Evolutionary conservation across 2,888 invertebrate genomes (phyloP).

Genomic region (Orchestes rusci): DNA sequence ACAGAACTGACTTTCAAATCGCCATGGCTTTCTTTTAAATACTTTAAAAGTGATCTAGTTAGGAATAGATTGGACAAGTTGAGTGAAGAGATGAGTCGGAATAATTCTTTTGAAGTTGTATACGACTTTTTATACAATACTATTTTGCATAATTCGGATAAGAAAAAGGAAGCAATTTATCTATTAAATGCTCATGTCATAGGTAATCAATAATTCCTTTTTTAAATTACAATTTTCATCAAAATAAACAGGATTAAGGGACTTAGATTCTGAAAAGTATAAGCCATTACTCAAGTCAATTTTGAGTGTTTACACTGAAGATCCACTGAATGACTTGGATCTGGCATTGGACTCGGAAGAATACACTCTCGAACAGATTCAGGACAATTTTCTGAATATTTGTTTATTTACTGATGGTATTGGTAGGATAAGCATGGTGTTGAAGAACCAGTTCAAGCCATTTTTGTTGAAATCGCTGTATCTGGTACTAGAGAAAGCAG

Average conservation of each 20-base stretch:
- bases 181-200: conserved; percentile 48
- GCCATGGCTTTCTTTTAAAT: conserved; percentile 60
- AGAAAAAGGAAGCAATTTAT: conserved; percentile 55
- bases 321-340: conserved; percentile 13
- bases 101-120: conserved; percentile 49
- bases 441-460: conserved; percentile 50
- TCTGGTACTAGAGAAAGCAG: conserved; percentile 62
- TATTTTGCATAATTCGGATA: conserved; percentile 46
- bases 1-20: conserved; percentile 38
- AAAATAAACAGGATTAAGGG: no score
- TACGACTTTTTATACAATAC: conserved; percentile 57
- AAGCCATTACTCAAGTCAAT: conserved; percentile 26
- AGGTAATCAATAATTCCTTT: conserved; percentile 27
- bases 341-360: conserved; percentile 24
- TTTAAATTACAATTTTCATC: conserved; percentile 4
- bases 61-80: conserved; percentile 48
- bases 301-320: conserved; percentile 44
- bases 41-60: conserved; percentile 48
- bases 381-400: conserved; percentile 57
- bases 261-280: no score
- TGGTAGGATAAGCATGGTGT: conserved; percentile 52
- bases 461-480: conserved; percentile 62
- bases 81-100: conserved; percentile 49
- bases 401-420: conserved; percentile 66
- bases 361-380: conserved; percentile 40